A percentile compares a stretch with the other conserved stretches of the same genome.
Conservation (phyloP, 1,140 invertebrate species). For the Meloidogyne exigua region DNA sequence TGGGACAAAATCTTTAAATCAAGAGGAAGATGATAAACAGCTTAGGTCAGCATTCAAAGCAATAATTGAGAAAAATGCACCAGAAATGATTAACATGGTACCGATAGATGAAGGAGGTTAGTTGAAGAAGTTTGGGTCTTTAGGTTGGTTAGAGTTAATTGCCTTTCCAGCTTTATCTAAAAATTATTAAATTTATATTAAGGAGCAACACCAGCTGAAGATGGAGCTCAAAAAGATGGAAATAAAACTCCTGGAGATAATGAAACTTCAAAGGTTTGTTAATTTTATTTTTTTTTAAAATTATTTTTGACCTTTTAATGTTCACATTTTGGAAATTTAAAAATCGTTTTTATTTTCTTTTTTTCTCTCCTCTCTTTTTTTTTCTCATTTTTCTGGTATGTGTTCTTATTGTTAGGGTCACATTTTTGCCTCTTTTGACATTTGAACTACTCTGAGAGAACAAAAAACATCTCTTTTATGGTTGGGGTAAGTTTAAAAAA, state of each 20-base stretch:
- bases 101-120: slow-evolving; percentile 21
- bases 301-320: too few species aligned
- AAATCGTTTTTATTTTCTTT: not conserved
- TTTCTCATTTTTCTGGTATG: not conserved
- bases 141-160: not conserved
- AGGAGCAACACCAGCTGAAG: not conserved
- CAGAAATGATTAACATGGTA: slow-evolving; percentile 25
- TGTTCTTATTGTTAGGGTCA: not conserved
- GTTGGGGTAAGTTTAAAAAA: slow-evolving; percentile 16
- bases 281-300: not conserved
- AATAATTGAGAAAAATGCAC: slow-evolving; percentile 26
- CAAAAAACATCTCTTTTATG: too few species aligned
- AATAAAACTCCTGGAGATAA: slow-evolving; percentile 7
- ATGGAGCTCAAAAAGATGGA: not conserved
- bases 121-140: slow-evolving; percentile 5
- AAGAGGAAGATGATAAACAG: slow-evolving; percentile 30
- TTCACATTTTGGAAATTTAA: not conserved
- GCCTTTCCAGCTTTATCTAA: too few species aligned
- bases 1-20: slow-evolving; percentile 18
- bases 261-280: slow-evolving; percentile 16
- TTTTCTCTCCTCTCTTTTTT: not conserved
- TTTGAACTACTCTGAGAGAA: not conserved
- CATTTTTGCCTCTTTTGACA: slow-evolving; percentile 8
- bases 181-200: too few species aligned
- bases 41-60: slow-evolving; percentile 26